These are phyloP conservation scores for Melieria crassipennis DNA, from an alignment of 2,888 invertebrate species.

Conservation along the genomic window DNA sequence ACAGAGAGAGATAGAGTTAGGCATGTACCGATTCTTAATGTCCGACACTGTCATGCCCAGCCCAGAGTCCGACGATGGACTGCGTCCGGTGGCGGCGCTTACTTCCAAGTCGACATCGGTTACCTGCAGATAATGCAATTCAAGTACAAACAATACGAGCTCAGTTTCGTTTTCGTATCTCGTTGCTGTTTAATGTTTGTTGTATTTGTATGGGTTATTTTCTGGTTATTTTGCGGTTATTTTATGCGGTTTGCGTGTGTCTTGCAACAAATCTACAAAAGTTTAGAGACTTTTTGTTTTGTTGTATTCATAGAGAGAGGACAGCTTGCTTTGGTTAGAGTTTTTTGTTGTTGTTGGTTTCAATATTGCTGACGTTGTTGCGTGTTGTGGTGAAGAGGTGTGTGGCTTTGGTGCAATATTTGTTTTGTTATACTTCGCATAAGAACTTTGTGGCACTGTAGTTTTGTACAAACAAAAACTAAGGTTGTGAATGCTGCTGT, in stretches of 20 bases:
- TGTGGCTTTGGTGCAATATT: too few species aligned
- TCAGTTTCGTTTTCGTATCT: constrained; percentile 11
- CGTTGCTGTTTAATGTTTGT: background rate
- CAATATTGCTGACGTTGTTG: too few species aligned
- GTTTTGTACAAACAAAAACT: too few species aligned
- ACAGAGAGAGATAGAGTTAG: constrained; percentile 29
- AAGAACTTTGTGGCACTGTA: too few species aligned
- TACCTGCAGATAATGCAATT: constrained; percentile 54
- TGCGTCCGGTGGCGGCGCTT: constrained; percentile 73
- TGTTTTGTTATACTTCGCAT: too few species aligned
- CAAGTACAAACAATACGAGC: constrained; percentile 17
- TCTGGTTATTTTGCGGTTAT: background rate
- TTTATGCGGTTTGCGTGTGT: too few species aligned
- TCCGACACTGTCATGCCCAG: constrained; percentile 86
- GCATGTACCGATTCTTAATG: constrained; percentile 73
- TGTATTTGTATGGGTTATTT: background rate
- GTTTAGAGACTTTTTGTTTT: too few species aligned
- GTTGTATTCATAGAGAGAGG: too few species aligned
- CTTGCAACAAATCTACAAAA: too few species aligned
- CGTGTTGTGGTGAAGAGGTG: too few species aligned
- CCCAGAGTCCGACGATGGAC: constrained; percentile 94
- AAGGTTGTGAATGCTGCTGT: background rate
- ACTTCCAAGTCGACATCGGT: constrained; percentile 66
- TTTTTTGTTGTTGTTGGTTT: too few species aligned
- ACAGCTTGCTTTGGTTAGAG: too few species aligned